Conservation (phyloP, 2,888 invertebrate genomes). For the Hylaea fasciaria region DNA sequence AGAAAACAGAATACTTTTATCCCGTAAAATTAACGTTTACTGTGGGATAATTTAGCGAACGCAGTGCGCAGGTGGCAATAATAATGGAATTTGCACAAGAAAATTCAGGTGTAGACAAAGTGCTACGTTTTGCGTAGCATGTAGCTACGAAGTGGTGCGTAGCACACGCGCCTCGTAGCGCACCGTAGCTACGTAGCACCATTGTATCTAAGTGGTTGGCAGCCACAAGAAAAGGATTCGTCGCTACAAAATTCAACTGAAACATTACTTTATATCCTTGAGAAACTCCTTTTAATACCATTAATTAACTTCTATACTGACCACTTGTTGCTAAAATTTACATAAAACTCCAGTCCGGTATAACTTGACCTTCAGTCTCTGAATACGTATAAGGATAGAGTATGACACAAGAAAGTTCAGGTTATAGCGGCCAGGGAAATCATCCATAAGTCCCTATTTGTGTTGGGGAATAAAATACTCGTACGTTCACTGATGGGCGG, state of each 20-base stretch:
- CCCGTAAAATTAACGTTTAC: too few relatives aligned
- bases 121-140: too few relatives aligned
- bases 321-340: slow-evolving; percentile 37
- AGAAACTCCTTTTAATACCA: slow-evolving; percentile 12
- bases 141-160: too few relatives aligned
- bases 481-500: slow-evolving; percentile 3
- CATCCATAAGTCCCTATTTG: slow-evolving; percentile 2
- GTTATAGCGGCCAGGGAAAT: slow-evolving; percentile 7
- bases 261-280: slow-evolving; percentile 3
- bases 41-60: too few relatives aligned
- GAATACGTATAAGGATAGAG: neutral
- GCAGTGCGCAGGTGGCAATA: too few relatives aligned
- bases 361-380: slow-evolving; percentile 5
- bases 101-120: too few relatives aligned
- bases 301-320: slow-evolving; percentile 18
- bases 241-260: neutral
- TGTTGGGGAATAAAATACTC: slow-evolving; percentile 1
- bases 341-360: slow-evolving; percentile 22
- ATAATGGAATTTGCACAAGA: too few relatives aligned
- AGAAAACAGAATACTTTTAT: too few relatives aligned
- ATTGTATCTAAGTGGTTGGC: too few relatives aligned
- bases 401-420: slow-evolving; percentile 7
- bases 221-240: neutral
- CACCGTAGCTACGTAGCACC: too few relatives aligned
- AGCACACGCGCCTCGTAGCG: too few relatives aligned